Evolutionary conservation across 2,113 vertebrate genomes (phyloP), one percentile per base, ranked within the genome.

Genomic region (Thalassoma bifasciatum): DNA sequence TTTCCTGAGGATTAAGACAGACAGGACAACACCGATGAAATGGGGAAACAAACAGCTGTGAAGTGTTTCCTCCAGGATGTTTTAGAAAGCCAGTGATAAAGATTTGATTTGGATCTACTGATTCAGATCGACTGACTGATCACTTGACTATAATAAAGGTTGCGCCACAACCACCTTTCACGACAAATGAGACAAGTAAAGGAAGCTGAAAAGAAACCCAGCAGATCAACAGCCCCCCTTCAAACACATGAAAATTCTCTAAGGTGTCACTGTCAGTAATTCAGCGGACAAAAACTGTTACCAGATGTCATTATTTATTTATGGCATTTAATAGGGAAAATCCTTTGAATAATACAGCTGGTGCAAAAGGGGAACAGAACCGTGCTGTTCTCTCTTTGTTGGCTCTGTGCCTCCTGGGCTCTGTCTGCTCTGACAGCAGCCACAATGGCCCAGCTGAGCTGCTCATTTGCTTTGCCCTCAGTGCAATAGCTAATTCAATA

Each of bases 241-340:
- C 57, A 85, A 80, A 86, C 77, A 85, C 73, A 66, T 64, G 19
- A 71, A 22, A 52, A 82, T 40, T 53, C 82, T 69, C 54, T 52
- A 2, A 77, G 30, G 54, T 60, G 66, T 47, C 58, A 65, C 60
- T 73, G 88, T 83, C 86, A 90, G 90, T 92, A 86, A 86, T 88
- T 89, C 86, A 82, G 66, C 73, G 81, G 85, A 89, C 87, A 90
- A 88, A 91, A 89, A 90, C 85, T 82, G 88, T 89, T 86, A 89
- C 86, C 86, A 92, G 86, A 91, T 90, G 88, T 90, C 80, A 90
- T 93, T 81, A 92, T 85, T 93, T 92, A 94, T 93, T 93, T 86
- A 92, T 88, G 79, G 82, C 88, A 81, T 93, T 92, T 91, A 94
- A 92, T 87, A 82, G 88, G 69, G 78, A 89, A 92, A 93, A 90